These are phyloP conservation scores for Spondyliosoma cantharus DNA, from an alignment of 2,797 vertebrate species.

Conservation along the genomic window DNA sequence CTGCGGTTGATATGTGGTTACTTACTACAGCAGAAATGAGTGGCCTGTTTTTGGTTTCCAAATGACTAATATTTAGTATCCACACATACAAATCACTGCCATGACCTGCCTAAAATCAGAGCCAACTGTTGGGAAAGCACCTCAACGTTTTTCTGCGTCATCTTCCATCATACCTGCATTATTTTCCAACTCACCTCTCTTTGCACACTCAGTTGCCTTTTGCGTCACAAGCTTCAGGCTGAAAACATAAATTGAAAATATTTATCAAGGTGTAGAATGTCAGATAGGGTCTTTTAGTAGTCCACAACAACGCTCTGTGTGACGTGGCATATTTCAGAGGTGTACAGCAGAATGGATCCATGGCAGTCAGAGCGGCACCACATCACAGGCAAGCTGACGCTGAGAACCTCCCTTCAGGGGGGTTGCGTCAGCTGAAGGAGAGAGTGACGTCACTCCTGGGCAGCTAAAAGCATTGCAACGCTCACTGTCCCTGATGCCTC, in stretches of 20 bases:
- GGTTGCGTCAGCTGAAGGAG: constrained; percentile 67
- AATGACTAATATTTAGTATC: constrained; percentile 35
- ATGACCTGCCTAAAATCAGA: not conserved
- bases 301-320: constrained; percentile 15
- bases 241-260: constrained; percentile 25
- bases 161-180: constrained; percentile 8
- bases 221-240: not conserved
- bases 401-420: constrained; percentile 58
- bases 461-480: constrained; percentile 58
- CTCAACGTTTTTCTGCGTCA: not conserved
- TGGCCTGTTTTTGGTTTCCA: constrained; percentile 36
- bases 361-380: constrained; percentile 32
- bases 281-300: constrained; percentile 17
- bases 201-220: not conserved
- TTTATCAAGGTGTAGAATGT: constrained; percentile 15
- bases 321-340: constrained; percentile 43
- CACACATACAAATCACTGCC: constrained; percentile 4
- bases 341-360: constrained; percentile 35
- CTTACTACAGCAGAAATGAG: not conserved
- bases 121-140: not conserved
- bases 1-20: not conserved
- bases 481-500: constrained; percentile 43
- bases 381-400: constrained; percentile 55
- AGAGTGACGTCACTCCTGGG: constrained; percentile 57
- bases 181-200: constrained; percentile 22